phyloP scores from a whole-genome alignment of 2,113 vertebrate species.

The Rhabdomys dilectus region DNA sequence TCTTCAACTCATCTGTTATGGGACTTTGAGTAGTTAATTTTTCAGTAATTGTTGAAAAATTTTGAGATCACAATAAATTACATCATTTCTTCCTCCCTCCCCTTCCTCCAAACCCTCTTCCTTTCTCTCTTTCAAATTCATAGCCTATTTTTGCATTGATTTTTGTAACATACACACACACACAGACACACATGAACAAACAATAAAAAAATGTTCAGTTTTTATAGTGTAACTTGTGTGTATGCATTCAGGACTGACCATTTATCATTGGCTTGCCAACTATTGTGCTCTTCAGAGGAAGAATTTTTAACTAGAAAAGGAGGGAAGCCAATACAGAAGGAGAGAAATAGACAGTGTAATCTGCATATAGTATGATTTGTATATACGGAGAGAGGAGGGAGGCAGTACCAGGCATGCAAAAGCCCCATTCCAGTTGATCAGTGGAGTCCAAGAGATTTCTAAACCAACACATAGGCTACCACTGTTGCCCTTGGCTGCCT shows the following conservation, averaged over 20 bases:
- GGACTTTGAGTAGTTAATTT: background rate
- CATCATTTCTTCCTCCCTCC: no score
- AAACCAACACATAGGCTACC: background rate
- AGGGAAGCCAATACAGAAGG: background rate
- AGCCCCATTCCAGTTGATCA: background rate
- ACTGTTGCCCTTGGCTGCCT: background rate
- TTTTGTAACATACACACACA: background rate
- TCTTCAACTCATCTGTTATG: background rate
- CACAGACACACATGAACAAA: background rate
- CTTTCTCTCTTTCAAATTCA: background rate
- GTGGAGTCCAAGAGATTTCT: background rate
- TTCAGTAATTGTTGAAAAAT: background rate
- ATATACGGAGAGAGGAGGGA: no score
- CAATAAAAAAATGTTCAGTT: background rate
- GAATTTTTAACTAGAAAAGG: background rate
- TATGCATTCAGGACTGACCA: background rate
- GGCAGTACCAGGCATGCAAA: background rate
- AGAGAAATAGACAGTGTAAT: background rate
- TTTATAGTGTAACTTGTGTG: background rate
- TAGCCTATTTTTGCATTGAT: background rate
- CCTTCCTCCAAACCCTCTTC: background rate
- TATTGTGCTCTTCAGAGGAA: background rate
- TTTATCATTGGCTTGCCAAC: background rate
- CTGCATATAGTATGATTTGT: no score
- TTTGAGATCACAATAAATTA: background rate